phyloP scores from a whole-genome alignment of 2,888 invertebrate species.

The Adineta ricciae region DNA sequence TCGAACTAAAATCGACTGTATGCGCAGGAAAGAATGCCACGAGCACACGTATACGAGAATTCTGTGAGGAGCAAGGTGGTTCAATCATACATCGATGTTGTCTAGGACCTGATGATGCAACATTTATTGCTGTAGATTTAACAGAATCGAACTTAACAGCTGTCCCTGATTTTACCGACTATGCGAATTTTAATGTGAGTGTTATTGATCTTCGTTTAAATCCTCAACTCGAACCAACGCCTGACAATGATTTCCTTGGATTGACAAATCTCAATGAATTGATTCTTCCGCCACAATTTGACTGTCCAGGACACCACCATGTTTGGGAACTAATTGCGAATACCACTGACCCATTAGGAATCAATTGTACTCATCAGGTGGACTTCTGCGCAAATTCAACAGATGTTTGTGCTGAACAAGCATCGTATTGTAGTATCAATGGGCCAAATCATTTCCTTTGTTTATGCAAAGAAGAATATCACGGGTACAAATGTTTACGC shows the following conservation, averaged over 20 bases:
- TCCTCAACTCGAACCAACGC: neutral
- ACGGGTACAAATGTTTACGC: slow-evolving; percentile 42
- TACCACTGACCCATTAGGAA: neutral
- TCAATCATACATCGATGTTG: neutral
- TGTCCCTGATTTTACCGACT: neutral
- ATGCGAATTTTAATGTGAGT: neutral
- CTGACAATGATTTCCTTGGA: neutral
- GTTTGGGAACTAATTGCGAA: neutral
- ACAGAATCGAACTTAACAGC: neutral
- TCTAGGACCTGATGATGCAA: neutral
- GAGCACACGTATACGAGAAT: neutral
- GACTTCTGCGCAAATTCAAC: neutral
- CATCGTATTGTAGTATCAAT: slow-evolving; percentile 38
- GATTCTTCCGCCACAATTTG: neutral
- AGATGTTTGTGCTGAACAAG: neutral
- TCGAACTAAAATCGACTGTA: neutral
- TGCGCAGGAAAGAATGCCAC: neutral
- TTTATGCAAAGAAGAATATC: slow-evolving; percentile 39
- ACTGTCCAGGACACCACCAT: neutral
- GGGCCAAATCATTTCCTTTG: slow-evolving; percentile 39
- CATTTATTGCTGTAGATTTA: neutral
- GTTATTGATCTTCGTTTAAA: neutral
- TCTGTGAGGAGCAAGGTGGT: neutral
- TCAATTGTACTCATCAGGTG: neutral
- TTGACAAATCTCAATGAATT: neutral